Evolutionary conservation across 2,797 vertebrate genomes (phyloP).

Genomic region (Pampus argenteus): DNA sequence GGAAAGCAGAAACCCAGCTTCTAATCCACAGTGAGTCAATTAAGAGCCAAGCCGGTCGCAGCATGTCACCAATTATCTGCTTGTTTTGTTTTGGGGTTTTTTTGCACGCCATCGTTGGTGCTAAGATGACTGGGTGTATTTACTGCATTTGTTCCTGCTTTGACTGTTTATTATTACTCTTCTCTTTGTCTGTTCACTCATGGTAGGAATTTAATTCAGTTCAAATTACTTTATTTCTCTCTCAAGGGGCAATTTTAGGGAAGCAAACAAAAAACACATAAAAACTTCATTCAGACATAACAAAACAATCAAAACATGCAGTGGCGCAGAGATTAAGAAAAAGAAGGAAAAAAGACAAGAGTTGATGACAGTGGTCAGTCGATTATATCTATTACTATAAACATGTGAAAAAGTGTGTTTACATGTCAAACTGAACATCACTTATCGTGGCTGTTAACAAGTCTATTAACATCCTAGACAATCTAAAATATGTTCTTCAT

Average conservation of each 20-base stretch:
- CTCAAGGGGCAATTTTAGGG: neutral
- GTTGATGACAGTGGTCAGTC: neutral
- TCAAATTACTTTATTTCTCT: neutral
- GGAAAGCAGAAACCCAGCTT: slow-evolving; percentile 28
- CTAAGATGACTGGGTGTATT: slow-evolving; percentile 1
- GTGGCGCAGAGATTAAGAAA: neutral
- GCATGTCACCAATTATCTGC: slow-evolving; percentile 32
- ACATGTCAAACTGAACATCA: neutral
- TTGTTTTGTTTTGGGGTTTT: slow-evolving; percentile 4
- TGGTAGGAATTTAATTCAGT: neutral
- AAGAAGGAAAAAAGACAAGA: neutral
- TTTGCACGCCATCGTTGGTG: slow-evolving; percentile 5
- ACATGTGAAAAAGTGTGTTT: neutral
- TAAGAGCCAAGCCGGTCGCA: slow-evolving; percentile 39
- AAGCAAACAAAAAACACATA: neutral
- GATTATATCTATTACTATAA: too few species aligned
- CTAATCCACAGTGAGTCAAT: slow-evolving; percentile 48
- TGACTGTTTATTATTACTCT: neutral
- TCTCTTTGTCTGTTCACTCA: neutral
- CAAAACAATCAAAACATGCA: neutral
- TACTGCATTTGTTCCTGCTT: neutral
- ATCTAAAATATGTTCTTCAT: neutral
- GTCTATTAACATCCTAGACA: too few species aligned
- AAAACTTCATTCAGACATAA: neutral
- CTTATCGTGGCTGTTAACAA: neutral